Conservation (phyloP, 2,113 vertebrate genomes). For the Dasypus novemcinctus region DNA sequence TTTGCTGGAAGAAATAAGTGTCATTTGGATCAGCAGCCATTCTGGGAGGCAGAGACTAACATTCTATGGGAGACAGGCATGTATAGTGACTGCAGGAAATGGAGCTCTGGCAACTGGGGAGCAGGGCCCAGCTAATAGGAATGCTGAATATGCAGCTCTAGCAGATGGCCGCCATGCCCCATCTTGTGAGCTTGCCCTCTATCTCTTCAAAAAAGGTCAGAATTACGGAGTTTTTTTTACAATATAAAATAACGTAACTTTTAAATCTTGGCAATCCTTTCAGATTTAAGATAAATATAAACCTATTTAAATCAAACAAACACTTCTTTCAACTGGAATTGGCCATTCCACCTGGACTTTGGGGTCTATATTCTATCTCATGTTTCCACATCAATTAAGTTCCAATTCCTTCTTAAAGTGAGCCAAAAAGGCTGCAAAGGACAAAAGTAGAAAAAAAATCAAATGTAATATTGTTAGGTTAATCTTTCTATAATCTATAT, state of each 20-base stretch:
- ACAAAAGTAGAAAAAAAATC: neutral
- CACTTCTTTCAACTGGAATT: neutral
- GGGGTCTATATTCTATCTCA: neutral
- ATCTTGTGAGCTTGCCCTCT: neutral
- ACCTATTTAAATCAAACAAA: neutral
- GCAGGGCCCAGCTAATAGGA: neutral
- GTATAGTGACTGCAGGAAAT: neutral
- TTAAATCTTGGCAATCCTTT: neutral
- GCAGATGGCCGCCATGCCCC: neutral
- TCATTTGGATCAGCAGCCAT: neutral
- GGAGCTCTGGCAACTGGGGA: no score
- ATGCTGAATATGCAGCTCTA: neutral
- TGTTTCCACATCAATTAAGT: neutral
- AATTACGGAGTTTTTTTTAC: neutral
- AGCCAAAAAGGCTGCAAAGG: neutral
- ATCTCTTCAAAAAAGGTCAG: neutral
- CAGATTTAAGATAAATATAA: neutral
- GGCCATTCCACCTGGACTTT: neutral
- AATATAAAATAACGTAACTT: neutral
- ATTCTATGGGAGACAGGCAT: neutral
- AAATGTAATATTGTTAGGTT: neutral
- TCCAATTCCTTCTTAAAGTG: neutral
- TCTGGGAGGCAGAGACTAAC: neutral
- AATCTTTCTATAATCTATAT: neutral
- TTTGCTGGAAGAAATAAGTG: neutral